phyloP scores from a whole-genome alignment of 2,113 vertebrate species.

The Paraplagusia blochii region DNA sequence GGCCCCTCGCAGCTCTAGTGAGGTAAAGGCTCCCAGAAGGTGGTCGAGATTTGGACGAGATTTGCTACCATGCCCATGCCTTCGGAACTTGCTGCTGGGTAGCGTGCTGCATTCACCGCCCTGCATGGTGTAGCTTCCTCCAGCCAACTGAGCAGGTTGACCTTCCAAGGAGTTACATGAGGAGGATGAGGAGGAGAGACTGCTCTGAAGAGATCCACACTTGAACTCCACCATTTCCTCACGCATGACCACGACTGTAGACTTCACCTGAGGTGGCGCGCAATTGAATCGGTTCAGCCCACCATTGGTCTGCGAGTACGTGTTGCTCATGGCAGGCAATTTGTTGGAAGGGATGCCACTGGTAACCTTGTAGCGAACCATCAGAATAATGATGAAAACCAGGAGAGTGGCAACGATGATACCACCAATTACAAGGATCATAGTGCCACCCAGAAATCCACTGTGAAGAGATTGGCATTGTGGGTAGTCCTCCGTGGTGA shows the following conservation, averaged over 20 bases:
- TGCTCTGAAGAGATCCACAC: slow-evolving; percentile 84
- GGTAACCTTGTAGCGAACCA: slow-evolving; percentile 94
- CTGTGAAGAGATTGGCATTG: slow-evolving; percentile 93
- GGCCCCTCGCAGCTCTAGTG: slow-evolving; percentile 90
- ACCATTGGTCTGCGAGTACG: slow-evolving; percentile 91
- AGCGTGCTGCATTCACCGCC: slow-evolving; percentile 80
- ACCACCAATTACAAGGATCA: slow-evolving; percentile 96
- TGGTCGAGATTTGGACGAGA: slow-evolving; percentile 87
- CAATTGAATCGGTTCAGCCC: slow-evolving; percentile 80
- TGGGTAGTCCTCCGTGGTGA: slow-evolving; percentile 88
- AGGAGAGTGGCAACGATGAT: slow-evolving; percentile 93
- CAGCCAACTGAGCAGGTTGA: slow-evolving; percentile 77
- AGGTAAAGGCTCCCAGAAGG: slow-evolving; percentile 92
- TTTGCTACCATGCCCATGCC: slow-evolving; percentile 76
- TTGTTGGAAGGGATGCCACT: slow-evolving; percentile 82
- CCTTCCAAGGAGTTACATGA: slow-evolving; percentile 84
- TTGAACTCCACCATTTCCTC: slow-evolving; percentile 89
- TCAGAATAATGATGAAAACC: slow-evolving; percentile 94
- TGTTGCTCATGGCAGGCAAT: slow-evolving; percentile 83
- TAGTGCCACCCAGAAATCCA: slow-evolving; percentile 92
- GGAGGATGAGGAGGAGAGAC: slow-evolving; percentile 85
- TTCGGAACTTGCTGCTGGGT: slow-evolving; percentile 87
- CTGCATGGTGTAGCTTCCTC: slow-evolving; percentile 79
- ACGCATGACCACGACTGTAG: slow-evolving; percentile 84
- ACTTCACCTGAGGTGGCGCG: slow-evolving; percentile 69